Percentiles rank a stretch among this genome's conserved stretches.
phyloP scores from a whole-genome alignment of 2,113 vertebrate genomes.

The Galbula dea region DNA sequence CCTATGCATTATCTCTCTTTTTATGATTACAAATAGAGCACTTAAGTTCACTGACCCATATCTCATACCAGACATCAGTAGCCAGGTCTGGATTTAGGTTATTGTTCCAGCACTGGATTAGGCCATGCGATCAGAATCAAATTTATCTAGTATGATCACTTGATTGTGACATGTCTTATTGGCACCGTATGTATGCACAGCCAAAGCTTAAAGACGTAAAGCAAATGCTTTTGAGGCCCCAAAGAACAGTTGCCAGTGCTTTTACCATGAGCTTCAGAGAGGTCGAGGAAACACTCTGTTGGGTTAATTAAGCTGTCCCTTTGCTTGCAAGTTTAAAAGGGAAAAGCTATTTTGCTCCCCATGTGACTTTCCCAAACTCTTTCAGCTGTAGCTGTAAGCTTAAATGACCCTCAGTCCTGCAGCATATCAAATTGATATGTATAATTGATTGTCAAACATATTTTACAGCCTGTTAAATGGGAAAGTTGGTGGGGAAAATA shows the following conservation, averaged over 20 bases:
- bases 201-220: not conserved
- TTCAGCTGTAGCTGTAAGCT: conserved; percentile 54
- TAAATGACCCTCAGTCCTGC: conserved; percentile 78
- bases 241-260: not conserved
- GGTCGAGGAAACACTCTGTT: not conserved
- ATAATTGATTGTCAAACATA: conserved; percentile 87
- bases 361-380: conserved; percentile 44
- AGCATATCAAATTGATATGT: conserved; percentile 83
- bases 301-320: conserved; percentile 39
- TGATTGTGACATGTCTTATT: not conserved
- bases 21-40: conserved; percentile 51
- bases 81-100: conserved; percentile 21
- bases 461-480: conserved; percentile 84
- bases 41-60: conserved; percentile 45
- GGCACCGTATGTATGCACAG: not conserved
- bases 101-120: conserved; percentile 47
- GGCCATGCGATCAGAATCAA: not conserved
- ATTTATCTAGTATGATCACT: conserved; percentile 35
- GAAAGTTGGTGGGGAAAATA: conserved; percentile 76
- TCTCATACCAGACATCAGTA: conserved; percentile 31
- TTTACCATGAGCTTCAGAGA: not conserved
- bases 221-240: not conserved
- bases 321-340: not conserved
- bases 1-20: conserved; percentile 36
- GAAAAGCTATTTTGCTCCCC: not conserved